phyloP scores from a whole-genome alignment of 1,140 invertebrate species.

The Rhopalosiphum padi region DNA sequence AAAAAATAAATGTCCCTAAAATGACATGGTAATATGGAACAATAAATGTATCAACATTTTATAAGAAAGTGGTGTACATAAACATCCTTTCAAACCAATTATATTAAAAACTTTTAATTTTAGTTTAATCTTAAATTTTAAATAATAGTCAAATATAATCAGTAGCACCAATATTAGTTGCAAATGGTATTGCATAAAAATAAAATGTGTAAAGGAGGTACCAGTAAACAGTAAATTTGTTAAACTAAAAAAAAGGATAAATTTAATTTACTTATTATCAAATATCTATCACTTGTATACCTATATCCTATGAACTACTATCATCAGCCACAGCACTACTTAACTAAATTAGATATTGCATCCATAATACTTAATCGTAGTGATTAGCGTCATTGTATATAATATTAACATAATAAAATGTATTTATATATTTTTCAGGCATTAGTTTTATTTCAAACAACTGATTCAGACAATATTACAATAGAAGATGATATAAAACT shows the following conservation, averaged over 20 bases:
- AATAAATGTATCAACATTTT: not conserved
- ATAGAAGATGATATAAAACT: constrained; percentile 34
- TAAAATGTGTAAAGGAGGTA: no score
- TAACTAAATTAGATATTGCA: no score
- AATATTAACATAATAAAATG: not conserved
- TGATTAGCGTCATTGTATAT: not conserved
- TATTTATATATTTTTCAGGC: constrained; percentile 33
- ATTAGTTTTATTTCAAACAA: constrained; percentile 47
- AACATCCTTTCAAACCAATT: not conserved
- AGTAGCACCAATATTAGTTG: no score
- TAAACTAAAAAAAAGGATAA: no score
- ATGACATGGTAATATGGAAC: not conserved
- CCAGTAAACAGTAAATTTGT: no score
- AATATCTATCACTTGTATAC: no score
- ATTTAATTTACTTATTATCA: no score
- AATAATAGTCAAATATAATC: not conserved
- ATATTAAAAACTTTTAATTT: not conserved
- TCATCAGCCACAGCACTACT: no score
- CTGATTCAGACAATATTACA: constrained; percentile 14
- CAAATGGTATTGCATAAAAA: no score
- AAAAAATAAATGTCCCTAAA: no score
- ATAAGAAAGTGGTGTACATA: not conserved
- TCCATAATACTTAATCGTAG: no score
- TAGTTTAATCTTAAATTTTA: not conserved
- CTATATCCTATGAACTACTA: not conserved